Evolutionary conservation across 30 jellyfish, hydroid and myxozoan genomes (phyloP).

Genomic region (Hydractinia symbiolongicarpus): DNA sequence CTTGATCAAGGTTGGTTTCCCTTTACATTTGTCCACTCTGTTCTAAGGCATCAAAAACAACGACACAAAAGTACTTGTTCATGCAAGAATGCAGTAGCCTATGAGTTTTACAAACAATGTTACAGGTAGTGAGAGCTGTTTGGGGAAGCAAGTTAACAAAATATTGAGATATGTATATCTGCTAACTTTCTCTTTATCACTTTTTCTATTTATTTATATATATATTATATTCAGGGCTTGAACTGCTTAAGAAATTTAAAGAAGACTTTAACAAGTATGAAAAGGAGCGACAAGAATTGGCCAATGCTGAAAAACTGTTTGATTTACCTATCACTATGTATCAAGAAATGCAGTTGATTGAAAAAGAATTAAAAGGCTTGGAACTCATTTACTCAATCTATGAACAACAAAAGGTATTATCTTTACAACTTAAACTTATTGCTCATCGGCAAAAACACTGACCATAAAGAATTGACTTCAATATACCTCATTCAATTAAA

Average conservation of each 20-base stretch:
- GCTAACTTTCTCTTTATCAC: too few species aligned
- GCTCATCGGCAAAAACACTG: too few species aligned
- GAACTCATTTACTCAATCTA: constrained; percentile 61
- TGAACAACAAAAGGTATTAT: constrained; percentile 61
- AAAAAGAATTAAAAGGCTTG: constrained; percentile 74
- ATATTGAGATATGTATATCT: too few species aligned
- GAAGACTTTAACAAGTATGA: constrained; percentile 59
- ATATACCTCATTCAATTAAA: too few species aligned
- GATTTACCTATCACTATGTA: constrained; percentile 79
- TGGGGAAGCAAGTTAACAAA: too few species aligned
- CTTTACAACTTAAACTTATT: neutral
- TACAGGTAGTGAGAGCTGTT: too few species aligned
- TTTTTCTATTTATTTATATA: neutral
- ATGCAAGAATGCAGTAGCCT: neutral
- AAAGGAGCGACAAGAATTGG: constrained; percentile 77
- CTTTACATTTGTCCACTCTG: neutral
- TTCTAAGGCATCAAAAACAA: neutral
- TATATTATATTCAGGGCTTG: constrained; percentile 41
- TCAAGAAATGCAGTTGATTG: constrained; percentile 74
- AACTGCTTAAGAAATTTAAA: constrained; percentile 42
- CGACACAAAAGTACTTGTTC: neutral
- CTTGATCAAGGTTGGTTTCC: constrained; percentile 62
- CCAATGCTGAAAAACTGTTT: constrained; percentile 81
- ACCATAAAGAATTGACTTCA: too few species aligned
- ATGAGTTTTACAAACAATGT: neutral